These are phyloP conservation scores for Podarcis lilfordi DNA, from an alignment of 2,797 vertebrate species.

Conservation along the genomic window DNA sequence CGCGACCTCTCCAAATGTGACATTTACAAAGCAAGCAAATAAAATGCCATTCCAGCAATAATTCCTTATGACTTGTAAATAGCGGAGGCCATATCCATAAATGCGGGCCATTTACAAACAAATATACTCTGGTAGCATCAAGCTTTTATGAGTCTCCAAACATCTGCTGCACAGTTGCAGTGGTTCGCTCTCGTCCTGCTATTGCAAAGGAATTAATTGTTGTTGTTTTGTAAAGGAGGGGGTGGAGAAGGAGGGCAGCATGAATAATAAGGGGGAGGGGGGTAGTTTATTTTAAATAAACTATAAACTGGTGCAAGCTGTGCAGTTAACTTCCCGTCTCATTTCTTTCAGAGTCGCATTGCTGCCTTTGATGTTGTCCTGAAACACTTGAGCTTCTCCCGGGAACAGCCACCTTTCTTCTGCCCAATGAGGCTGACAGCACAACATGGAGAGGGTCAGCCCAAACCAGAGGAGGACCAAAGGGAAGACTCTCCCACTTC, in stretches of 20 bases:
- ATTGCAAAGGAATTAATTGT: background rate
- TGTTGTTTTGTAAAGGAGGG: background rate
- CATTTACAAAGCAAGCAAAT: background rate
- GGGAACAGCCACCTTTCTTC: slow-evolving; percentile 48
- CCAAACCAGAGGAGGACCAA: slow-evolving; percentile 71
- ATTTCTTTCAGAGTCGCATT: slow-evolving; percentile 67
- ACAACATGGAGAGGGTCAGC: slow-evolving; percentile 74
- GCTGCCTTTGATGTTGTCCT: slow-evolving; percentile 66
- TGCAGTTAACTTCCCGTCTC: slow-evolving; percentile 67
- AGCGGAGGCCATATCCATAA: slow-evolving; percentile 37
- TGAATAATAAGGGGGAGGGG: slow-evolving; percentile 71
- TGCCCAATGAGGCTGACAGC: slow-evolving; percentile 77
- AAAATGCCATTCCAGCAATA: background rate
- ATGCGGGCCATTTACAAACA: slow-evolving; percentile 7
- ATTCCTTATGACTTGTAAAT: slow-evolving; percentile 42
- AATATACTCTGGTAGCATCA: slow-evolving; percentile 45
- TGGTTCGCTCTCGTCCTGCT: slow-evolving; percentile 50
- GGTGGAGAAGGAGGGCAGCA: slow-evolving; percentile 39
- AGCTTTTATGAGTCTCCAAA: slow-evolving; percentile 61
- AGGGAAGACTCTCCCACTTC: slow-evolving; percentile 60
- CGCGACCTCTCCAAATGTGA: background rate
- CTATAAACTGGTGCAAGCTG: slow-evolving; percentile 22
- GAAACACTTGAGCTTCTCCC: slow-evolving; percentile 65
- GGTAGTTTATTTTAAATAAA: slow-evolving; percentile 54
- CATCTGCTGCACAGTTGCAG: slow-evolving; percentile 72